A percentile compares a stretch with the other conserved stretches of the same genome.
These are phyloP conservation scores for Panurus biarmicus DNA, from an alignment of 2,113 vertebrate genomes.

Conservation along the genomic window DNA sequence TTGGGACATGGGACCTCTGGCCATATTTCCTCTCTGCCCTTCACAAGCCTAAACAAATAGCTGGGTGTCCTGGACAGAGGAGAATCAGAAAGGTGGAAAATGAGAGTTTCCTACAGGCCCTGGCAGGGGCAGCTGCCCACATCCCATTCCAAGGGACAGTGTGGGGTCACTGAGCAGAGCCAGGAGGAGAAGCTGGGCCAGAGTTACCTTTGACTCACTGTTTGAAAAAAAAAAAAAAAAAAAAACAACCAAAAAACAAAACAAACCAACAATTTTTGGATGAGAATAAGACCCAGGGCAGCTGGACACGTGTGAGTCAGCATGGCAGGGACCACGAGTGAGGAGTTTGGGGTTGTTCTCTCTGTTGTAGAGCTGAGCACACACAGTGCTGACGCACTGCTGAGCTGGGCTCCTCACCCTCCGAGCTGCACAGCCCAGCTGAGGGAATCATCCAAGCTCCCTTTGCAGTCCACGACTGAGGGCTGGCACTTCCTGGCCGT, in stretches of 20 bases:
- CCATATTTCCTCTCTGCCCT: background rate
- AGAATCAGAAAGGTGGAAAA: background rate
- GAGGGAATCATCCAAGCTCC: background rate
- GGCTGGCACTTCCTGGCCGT: background rate
- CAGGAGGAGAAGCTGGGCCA: background rate
- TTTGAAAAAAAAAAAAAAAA: background rate
- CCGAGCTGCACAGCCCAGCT: background rate
- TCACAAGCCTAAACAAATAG: background rate
- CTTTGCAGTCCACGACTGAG: background rate
- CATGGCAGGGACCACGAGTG: background rate
- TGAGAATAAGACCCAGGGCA: background rate
- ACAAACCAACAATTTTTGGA: background rate
- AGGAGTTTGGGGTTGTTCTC: background rate
- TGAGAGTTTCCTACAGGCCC: background rate
- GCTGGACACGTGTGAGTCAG: background rate
- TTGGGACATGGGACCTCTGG: background rate
- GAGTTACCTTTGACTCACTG: background rate
- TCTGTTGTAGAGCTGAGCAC: fast-evolving
- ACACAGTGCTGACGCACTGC: fast-evolving
- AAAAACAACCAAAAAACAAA: too few species aligned
- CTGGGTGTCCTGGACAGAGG: background rate
- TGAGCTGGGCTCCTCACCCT: background rate
- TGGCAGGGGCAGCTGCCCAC: background rate
- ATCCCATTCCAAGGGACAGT: too few species aligned
- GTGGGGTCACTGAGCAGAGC: background rate